Evolutionary conservation across 2,888 invertebrate genomes (phyloP).

Genomic region (Cephus nigrinus): DNA sequence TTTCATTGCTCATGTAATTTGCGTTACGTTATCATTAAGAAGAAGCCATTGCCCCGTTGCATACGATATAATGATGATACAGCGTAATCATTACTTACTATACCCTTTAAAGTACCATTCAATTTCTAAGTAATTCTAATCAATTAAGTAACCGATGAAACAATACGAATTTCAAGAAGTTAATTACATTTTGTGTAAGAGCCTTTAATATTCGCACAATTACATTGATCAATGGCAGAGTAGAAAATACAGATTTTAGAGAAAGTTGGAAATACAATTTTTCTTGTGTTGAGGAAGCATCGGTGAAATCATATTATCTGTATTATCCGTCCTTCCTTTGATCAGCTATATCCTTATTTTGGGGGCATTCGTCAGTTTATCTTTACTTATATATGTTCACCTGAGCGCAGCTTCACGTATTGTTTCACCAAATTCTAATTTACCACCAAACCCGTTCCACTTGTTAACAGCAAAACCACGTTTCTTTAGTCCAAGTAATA

Average conservation of each 20-base stretch:
- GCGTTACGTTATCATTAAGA: not conserved
- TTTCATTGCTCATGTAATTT: not conserved
- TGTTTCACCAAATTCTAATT: slow-evolving; percentile 76
- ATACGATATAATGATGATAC: not conserved
- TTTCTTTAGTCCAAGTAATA: slow-evolving; percentile 79
- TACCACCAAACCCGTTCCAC: slow-evolving; percentile 87
- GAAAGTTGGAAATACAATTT: not conserved
- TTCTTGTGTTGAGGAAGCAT: not conserved
- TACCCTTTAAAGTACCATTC: not conserved
- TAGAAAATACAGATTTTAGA: not conserved
- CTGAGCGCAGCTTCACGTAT: slow-evolving; percentile 74
- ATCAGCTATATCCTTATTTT: too few relatives aligned
- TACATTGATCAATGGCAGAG: not conserved
- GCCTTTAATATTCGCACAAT: not conserved
- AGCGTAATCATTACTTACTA: not conserved
- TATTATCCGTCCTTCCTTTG: too few relatives aligned
- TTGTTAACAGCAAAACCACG: slow-evolving; percentile 78
- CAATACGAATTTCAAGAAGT: not conserved
- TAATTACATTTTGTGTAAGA: not conserved
- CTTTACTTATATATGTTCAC: slow-evolving; percentile 47
- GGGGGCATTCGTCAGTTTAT: too few relatives aligned
- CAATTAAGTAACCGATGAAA: not conserved
- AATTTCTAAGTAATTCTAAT: not conserved
- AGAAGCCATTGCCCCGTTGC: not conserved
- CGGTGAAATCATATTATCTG: not conserved